phyloP scores from a whole-genome alignment of 2,888 invertebrate genomes.

The Erebia epiphron region DNA sequence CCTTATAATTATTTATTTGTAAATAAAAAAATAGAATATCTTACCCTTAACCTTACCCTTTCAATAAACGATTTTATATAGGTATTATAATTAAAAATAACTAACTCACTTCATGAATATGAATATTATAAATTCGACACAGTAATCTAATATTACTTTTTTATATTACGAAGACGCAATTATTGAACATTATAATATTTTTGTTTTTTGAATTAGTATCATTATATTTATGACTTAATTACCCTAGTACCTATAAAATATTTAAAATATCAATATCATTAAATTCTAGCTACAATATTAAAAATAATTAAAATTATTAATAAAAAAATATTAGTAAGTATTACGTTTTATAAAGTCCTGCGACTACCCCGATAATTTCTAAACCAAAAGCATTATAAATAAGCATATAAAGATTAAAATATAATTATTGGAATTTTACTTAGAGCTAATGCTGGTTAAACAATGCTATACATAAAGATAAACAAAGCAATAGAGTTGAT shows the following conservation, averaged over 20 bases:
- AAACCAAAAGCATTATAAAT: constrained; percentile 3
- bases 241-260: constrained; percentile 31
- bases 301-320: background rate
- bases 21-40: too few relatives aligned
- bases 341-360: background rate
- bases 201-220: too few relatives aligned
- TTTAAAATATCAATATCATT: constrained; percentile 44
- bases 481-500: constrained; percentile 56
- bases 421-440: too few relatives aligned
- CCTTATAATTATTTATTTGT: background rate
- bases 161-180: too few relatives aligned
- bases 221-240: too few relatives aligned
- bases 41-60: background rate
- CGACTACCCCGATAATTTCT: constrained; percentile 2
- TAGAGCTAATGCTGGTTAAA: constrained; percentile 47
- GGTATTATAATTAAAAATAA: background rate
- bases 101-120: too few relatives aligned
- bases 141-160: background rate
- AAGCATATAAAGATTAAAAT: constrained; percentile 14
- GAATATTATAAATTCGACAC: background rate
- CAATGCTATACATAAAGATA: constrained; percentile 55
- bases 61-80: constrained; percentile 6
- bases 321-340: background rate
- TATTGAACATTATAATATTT: too few relatives aligned
- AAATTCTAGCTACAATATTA: background rate